Conservation (phyloP, 2,888 invertebrate genomes). For the Blastobasis adustella region DNA sequence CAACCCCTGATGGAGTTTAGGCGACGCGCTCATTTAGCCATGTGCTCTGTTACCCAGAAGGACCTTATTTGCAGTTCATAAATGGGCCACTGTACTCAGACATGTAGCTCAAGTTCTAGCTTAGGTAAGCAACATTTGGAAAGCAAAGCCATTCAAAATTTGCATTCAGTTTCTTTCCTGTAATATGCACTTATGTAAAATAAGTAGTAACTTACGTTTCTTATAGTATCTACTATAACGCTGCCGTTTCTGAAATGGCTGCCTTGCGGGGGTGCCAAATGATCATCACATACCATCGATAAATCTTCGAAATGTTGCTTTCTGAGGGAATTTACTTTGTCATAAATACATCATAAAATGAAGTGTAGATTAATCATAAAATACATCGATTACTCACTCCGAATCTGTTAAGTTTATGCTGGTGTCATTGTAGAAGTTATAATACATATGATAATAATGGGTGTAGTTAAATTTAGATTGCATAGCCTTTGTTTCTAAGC, state of each 20-base stretch:
- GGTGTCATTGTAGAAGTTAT: conserved; percentile 19
- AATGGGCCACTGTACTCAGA: too few species aligned
- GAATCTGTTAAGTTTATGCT: conserved; percentile 57
- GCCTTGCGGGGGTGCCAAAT: conserved; percentile 64
- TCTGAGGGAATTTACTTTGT: conserved; percentile 31
- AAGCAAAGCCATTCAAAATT: too few species aligned
- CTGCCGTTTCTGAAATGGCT: conserved; percentile 58
- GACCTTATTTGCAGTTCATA: too few species aligned
- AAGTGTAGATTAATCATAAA: too few species aligned
- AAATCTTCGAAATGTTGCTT: conserved; percentile 63
- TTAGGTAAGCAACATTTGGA: too few species aligned
- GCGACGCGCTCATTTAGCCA: too few species aligned
- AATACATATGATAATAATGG: conserved; percentile 58
- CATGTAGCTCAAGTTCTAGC: too few species aligned
- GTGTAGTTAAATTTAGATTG: conserved; percentile 80
- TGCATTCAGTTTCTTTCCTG: too few species aligned
- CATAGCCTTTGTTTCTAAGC: conserved; percentile 80
- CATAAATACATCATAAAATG: too few species aligned
- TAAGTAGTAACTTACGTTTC: conserved; percentile 47
- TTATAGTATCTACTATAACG: conserved; percentile 72
- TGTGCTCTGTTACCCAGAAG: too few species aligned
- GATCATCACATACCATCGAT: conserved; percentile 76
- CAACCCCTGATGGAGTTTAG: too few species aligned
- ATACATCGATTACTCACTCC: conserved; percentile 57
- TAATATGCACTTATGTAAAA: too few species aligned